Evolutionary conservation across 2,888 invertebrate species (phyloP).

Genomic region (Nemurella pictetii): DNA sequence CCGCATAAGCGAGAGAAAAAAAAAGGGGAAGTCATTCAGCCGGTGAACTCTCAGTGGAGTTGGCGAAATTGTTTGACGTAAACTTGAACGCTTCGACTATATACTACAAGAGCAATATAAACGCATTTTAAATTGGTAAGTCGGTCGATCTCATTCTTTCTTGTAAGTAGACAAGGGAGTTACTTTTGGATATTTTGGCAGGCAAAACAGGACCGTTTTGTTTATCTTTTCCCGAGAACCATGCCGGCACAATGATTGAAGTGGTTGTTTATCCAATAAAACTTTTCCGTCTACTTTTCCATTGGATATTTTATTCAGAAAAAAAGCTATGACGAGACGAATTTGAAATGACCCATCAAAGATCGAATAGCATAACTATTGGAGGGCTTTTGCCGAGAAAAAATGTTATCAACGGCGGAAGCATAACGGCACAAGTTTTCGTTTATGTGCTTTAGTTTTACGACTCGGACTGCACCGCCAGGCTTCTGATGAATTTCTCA

Average conservation of each 20-base stretch:
- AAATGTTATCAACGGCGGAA: background rate
- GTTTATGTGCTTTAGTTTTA: background rate
- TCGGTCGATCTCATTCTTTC: background rate
- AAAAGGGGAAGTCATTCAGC: no score
- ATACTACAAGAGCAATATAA: no score
- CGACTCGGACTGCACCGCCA: background rate
- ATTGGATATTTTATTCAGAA: background rate
- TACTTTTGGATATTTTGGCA: background rate
- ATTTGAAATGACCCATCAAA: background rate
- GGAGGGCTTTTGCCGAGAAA: background rate
- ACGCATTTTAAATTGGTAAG: background rate
- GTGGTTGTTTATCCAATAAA: background rate
- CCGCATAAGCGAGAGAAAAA: background rate
- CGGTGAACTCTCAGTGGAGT: background rate
- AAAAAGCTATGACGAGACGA: background rate
- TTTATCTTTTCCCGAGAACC: background rate
- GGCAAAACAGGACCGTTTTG: background rate
- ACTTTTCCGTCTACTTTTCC: background rate
- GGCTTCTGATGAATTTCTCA: conserved; percentile 8
- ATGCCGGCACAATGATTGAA: background rate
- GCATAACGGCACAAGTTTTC: background rate
- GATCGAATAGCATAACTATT: background rate
- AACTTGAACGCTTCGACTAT: background rate
- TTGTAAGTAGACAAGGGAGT: background rate
- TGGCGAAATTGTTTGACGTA: background rate